Base-by-base conservation (phyloP, 2,888 invertebrate genomes). In the Malacosoma neustria region DNA sequence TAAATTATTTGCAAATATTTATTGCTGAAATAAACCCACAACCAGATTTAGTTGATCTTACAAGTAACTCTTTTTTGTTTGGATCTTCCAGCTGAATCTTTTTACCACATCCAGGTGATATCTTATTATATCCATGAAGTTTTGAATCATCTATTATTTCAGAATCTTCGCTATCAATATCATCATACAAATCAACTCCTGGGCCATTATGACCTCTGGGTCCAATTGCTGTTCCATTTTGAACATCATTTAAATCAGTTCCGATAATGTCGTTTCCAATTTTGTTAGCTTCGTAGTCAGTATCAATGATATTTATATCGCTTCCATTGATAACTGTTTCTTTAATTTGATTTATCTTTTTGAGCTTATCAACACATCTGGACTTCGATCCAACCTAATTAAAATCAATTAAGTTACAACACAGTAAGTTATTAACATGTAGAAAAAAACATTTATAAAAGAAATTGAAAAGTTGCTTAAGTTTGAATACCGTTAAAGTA, bases 51-150 rank as follows among this genome's bases (percentile, higher is more conserved):
- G 52, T 41, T 35, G n/a, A 2, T 51, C 81, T 70, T 77, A 85
- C 84, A 38, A 84, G 58, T 5, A 61, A 39, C 36, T 85, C 85
- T 41, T 67, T 82, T 36, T 82, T 82, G 41, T 72, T 46, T 1
- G 75, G 74, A 51, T 84, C 71, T 46, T 85, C 84, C 12, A 84
- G 42, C 32, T 85, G 77, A 41, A 84, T 77, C 14, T 65, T 54
- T 14, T 72, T 48, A 7, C 67, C 68, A 46, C 81, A 84, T 0
- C 77, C 79, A 0, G 68, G 54, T 2, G 79, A 57, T 32, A 73
- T 75, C 43, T 72, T 71, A 37, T 67, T 54, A 36, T 81, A 82
- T n/a, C 82, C 82, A 33, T 79, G 74, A 2, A 81, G 64, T 4
- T 57, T 63, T 1, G 38, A 42, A 32, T 53, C 60, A 30, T 62